Evolutionary conservation across 2,113 vertebrate genomes (phyloP).

Genomic region (Alexandromys fortis): DNA sequence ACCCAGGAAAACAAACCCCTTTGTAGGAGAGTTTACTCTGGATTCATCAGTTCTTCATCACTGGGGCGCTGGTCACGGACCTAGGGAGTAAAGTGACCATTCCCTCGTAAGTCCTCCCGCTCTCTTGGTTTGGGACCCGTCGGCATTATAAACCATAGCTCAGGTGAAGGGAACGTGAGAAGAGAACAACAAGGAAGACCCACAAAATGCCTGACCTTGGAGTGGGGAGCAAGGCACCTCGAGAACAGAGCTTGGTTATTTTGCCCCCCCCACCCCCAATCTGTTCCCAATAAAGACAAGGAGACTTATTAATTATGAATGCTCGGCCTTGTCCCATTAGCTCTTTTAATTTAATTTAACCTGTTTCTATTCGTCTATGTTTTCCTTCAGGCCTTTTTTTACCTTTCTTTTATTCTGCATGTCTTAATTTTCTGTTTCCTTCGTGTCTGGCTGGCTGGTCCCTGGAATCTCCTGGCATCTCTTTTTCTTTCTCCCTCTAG

Average conservation of each 20-base stretch:
- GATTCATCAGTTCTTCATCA: neutral
- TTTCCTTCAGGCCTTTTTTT: neutral
- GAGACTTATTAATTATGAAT: neutral
- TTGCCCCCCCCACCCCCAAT: neutral
- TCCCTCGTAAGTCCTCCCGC: neutral
- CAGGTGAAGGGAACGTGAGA: neutral
- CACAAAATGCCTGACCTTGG: neutral
- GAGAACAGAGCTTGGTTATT: neutral
- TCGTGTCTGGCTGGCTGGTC: neutral
- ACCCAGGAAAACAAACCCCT: neutral
- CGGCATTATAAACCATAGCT: neutral
- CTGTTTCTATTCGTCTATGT: neutral
- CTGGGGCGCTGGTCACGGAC: neutral
- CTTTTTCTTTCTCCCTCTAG: neutral
- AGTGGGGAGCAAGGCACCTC: neutral
- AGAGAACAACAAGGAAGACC: neutral
- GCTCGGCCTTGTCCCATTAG: neutral
- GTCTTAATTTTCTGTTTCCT: neutral
- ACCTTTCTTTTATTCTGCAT: neutral
- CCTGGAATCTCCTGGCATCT: neutral
- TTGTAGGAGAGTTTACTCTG: neutral
- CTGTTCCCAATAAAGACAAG: neutral
- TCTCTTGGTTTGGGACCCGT: neutral
- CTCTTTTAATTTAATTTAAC: neutral
- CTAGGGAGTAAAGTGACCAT: neutral